Base-by-base conservation (phyloP, 2,797 vertebrate genomes). In the Sebastes matsubarae region DNA sequence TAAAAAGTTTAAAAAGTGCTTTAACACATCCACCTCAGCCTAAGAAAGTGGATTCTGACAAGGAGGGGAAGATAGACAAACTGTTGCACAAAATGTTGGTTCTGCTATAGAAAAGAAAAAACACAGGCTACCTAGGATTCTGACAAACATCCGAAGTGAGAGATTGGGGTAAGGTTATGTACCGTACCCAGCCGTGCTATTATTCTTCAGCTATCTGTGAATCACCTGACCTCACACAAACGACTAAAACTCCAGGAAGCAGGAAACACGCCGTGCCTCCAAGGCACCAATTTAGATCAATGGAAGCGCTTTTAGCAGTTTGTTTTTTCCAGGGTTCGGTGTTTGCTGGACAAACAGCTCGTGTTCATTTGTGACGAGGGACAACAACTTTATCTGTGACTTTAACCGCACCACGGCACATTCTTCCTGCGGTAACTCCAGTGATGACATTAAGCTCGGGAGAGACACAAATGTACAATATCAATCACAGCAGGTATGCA, bases 401-500 rank as follows among this genome's bases (percentile, higher is more conserved):
- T 84, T 25, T n/a, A 11, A 52, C 42, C 72, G 57, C 68, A 77
- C 36, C 10, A 1, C 11, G 29, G 60, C 29, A 81, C 87, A 94
- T 92, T 92, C 80, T 79, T 89, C 66, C 14, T 27, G 20, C 10
- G 60, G 91, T 93, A 87, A 84, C 91, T 83, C 81, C 30, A 81
- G 91, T 12, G 86, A 93, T 88, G 90, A 32, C 86, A 87, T 87
- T 88, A 82, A 77, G 80, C 68, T 67, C 36, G 72, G 25, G 68
- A 78, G 78, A 84, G 73, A 80, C 84, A 85, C 85, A 88, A 75
- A 70, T 72, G 79, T 66, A 61, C 80, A 67, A 85, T 85, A 93
- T 91, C 79, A 92, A 91, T 93, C 93, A 92, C 90, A 84, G 93
- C 78, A 80, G 83, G 79, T 86, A 83, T 73, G 79, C 80, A 72